phyloP scores from a whole-genome alignment of 1,140 invertebrate genomes.

The Zaprionus tsacasi region DNA sequence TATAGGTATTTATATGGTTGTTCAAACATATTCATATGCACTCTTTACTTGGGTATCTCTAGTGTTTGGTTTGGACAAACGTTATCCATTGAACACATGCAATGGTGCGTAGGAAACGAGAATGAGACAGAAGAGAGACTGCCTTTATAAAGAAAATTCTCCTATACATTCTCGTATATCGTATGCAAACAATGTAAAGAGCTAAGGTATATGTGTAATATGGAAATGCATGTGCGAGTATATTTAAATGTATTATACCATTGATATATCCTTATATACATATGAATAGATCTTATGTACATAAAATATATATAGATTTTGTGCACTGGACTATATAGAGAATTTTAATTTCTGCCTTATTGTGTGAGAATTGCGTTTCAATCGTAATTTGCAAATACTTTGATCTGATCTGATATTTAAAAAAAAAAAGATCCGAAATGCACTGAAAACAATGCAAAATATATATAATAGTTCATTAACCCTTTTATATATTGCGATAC shows the following conservation, averaged over 20 bases:
- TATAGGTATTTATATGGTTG: not conserved
- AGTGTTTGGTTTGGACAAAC: conserved; percentile 19
- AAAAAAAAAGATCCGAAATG: too few relatives aligned
- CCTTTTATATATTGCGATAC: not conserved
- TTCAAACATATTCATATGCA: conserved; percentile 9
- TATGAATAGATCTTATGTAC: conserved; percentile 1
- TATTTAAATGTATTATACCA: conserved; percentile 24
- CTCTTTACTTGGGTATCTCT: conserved; percentile 19
- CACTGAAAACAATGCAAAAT: too few relatives aligned
- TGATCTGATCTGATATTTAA: conserved; percentile 2
- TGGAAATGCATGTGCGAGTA: conserved; percentile 30
- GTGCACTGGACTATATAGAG: not conserved
- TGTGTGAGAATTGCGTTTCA: not conserved
- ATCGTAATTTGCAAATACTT: conserved; percentile 11
- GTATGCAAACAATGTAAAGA: conserved; percentile 37
- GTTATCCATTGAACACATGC: conserved; percentile 31
- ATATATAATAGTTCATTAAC: conserved; percentile 25
- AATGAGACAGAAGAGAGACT: not conserved
- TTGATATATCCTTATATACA: not conserved
- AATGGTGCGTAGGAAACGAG: conserved; percentile 20
- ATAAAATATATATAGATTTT: too few relatives aligned
- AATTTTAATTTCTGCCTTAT: conserved; percentile 28
- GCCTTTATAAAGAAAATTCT: conserved; percentile 35
- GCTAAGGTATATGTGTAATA: conserved; percentile 16
- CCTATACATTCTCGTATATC: conserved; percentile 31